These are phyloP conservation scores for Epizoanthus illoricatus DNA, from an alignment of 92 coral and sea anemone species.

Conservation along the genomic window DNA sequence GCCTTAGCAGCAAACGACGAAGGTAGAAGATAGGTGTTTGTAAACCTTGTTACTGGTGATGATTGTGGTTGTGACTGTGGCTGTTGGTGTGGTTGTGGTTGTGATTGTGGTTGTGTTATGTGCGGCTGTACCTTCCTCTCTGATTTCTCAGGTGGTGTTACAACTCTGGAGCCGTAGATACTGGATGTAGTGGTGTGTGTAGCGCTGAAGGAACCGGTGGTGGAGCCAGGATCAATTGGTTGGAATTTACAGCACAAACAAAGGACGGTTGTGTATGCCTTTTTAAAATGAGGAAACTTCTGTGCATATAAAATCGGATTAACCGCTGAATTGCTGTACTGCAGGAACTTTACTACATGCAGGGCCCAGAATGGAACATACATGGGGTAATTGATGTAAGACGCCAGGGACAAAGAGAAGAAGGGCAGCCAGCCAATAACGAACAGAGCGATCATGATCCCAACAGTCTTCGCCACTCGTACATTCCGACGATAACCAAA, in stretches of 20 bases:
- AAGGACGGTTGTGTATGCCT: constrained; percentile 59
- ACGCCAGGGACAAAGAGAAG: constrained; percentile 53
- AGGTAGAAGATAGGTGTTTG: constrained; percentile 19
- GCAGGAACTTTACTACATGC: constrained; percentile 69
- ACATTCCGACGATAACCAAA: constrained; percentile 53
- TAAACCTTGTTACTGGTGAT: neutral
- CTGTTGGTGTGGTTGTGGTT: neutral
- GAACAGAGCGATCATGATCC: constrained; percentile 60
- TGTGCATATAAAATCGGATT: constrained; percentile 72
- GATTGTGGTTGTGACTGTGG: neutral
- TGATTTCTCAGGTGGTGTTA: neutral
- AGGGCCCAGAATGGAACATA: constrained; percentile 52
- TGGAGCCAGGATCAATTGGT: constrained; percentile 8
- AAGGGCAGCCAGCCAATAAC: constrained; percentile 74
- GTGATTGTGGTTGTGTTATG: neutral
- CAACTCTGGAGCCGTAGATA: constrained; percentile 1
- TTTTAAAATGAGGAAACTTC: constrained; percentile 68
- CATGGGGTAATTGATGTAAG: constrained; percentile 1
- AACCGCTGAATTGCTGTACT: constrained; percentile 69
- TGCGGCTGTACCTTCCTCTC: neutral
- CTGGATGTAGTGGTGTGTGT: constrained; percentile 23
- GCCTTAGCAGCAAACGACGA: constrained; percentile 37
- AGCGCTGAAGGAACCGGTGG: neutral
- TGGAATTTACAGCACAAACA: constrained; percentile 46
- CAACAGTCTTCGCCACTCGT: constrained; percentile 67